These are phyloP conservation scores for Apistogramma diplotaenia DNA, from an alignment of 2,113 vertebrate genomes.

Conservation along the genomic window DNA sequence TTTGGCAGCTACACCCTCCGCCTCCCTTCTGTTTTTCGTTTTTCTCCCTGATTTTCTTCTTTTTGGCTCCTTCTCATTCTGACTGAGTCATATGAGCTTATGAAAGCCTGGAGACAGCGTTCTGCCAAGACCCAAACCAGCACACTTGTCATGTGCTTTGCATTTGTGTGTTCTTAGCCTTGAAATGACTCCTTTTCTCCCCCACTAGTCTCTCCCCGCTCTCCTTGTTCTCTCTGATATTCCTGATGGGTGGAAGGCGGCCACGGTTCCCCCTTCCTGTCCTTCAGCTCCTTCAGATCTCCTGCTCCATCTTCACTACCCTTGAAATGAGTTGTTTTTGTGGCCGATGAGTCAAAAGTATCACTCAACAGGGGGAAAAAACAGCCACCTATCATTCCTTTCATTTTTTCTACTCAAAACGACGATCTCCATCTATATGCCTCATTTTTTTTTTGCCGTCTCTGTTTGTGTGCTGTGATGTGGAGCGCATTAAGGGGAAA, in stretches of 20 bases:
- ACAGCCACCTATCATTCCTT: conserved; percentile 1
- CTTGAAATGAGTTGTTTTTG: conserved; percentile 57
- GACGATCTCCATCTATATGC: neutral
- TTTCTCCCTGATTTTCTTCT: neutral
- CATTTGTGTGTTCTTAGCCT: conserved; percentile 36
- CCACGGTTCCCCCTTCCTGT: conserved; percentile 11
- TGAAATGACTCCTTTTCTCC: conserved; percentile 28
- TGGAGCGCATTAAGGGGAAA: conserved; percentile 55
- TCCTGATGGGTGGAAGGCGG: neutral
- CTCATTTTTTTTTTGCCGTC: neutral
- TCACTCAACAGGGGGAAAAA: conserved; percentile 2
- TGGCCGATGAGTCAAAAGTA: conserved; percentile 43
- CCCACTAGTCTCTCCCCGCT: neutral
- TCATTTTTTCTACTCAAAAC: neutral
- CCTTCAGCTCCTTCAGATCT: conserved; percentile 37
- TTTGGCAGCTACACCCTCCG: neutral
- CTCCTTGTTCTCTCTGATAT: neutral
- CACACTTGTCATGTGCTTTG: conserved; percentile 26
- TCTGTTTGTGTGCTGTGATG: neutral
- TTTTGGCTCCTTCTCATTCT: neutral
- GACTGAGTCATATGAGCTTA: conserved; percentile 36
- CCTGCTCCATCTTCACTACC: conserved; percentile 20
- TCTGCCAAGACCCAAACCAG: conserved; percentile 27
- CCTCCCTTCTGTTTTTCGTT: neutral
- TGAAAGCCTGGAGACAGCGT: conserved; percentile 28